Evolutionary conservation across 2,888 invertebrate species (phyloP), one percentile per base, ranked within the genome.

Genomic region (Yponomeuta cagnagella): DNA sequence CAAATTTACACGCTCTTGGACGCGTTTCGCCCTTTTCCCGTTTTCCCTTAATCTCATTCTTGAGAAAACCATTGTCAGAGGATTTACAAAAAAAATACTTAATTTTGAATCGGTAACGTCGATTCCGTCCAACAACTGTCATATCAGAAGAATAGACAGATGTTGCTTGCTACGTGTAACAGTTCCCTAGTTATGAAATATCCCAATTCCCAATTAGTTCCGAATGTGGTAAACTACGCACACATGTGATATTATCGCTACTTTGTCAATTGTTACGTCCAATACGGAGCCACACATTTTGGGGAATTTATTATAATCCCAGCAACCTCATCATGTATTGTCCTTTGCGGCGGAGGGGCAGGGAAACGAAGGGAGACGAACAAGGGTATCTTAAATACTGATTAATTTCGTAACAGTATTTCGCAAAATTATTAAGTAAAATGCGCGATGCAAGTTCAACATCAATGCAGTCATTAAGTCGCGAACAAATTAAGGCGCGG

Each of bases 131-230:
- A 64, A 8, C 10, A 31, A n/a, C 30, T 23, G 30, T 65, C 10
- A 31, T 10, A 30, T 65, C 31, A 33, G 33, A 64, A 65, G n/a
- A 23, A 30, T 12, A 77, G 82, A 82, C 91, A 92, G 92, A 92
- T 92, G 91, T 88, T 85, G 23, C 43, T 69, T 33, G 43, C 30
- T 37, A 76, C 82, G 75, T 84, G 80, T 80, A 85, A 86, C 85
- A 87, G 87, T 84, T 78, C 80, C 80, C 76, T 79, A 82, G 82
- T 88, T 87, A 87, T 86, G 84, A 83, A 89, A 90, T 87, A 87
- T 89, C 83, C 81, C 91, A 90, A 92, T 92, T 89, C 83, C 81
- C 91, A 90, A 92, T 92, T 92, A 92, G 91, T 92, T 89, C 87
- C 89, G 85, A 91, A 89, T 82, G 88, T 86, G 85, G 84, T 86